Evolutionary conservation across 1,140 invertebrate species (phyloP).

Genomic region (Parapsyche elsis): DNA sequence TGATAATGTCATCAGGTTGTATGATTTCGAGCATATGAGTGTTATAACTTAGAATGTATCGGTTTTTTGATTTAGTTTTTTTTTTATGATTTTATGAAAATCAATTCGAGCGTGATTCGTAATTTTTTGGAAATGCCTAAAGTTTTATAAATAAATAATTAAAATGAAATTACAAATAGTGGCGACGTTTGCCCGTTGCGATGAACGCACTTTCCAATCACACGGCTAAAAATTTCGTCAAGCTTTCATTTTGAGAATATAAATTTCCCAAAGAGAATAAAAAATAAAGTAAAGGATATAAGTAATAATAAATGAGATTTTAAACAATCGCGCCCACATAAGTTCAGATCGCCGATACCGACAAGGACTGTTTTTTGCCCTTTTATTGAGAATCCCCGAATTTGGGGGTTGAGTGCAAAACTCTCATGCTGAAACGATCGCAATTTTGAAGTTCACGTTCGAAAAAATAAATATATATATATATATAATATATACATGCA

Average conservation of each 20-base stretch:
- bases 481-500: no score
- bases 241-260: background rate
- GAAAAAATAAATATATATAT: no score
- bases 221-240: background rate
- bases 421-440: no score
- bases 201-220: background rate
- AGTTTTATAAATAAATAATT: background rate
- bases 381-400: no score
- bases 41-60: slow-evolving; percentile 17
- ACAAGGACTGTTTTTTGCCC: no score
- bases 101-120: background rate
- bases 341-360: no score
- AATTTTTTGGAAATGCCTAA: slow-evolving; percentile 18
- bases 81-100: no score
- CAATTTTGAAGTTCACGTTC: no score
- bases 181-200: background rate
- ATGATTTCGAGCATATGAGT: slow-evolving; percentile 14
- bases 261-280: no score
- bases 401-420: no score
- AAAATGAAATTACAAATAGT: slow-evolving; percentile 4
- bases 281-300: background rate
- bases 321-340: background rate
- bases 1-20: background rate
- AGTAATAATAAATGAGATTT: slow-evolving; percentile 5
- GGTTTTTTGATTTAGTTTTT: background rate